Evolutionary conservation across 2,888 invertebrate genomes (phyloP).

Genomic region (Meganola albula): DNA sequence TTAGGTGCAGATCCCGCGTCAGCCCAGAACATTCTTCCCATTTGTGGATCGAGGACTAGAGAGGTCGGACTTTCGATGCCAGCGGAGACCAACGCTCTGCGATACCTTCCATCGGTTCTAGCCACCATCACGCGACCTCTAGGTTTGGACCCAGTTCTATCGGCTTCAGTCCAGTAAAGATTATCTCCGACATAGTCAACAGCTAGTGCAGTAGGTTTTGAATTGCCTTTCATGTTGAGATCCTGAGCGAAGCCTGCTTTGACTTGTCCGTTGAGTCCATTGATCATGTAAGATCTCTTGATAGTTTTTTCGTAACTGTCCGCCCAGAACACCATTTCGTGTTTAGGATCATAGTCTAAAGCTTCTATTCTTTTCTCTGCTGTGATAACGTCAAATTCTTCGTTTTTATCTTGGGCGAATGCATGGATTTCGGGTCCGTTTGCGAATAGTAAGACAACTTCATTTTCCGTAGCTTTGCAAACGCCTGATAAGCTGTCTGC

Average conservation of each 20-base stretch:
- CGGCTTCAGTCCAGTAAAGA: conserved; percentile 95
- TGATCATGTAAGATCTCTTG: conserved; percentile 93
- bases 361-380: conserved; percentile 94
- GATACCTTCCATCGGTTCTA: conserved; percentile 92
- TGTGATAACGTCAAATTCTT: conserved; percentile 86
- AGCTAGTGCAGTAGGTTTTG: conserved; percentile 92
- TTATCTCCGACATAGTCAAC: conserved; percentile 97
- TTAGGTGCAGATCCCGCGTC: conserved; percentile 94
- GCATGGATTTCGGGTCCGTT: conserved; percentile 93
- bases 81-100: conserved; percentile 86
- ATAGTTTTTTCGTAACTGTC: conserved; percentile 94
- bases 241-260: conserved; percentile 92
- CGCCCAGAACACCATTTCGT: conserved; percentile 96
- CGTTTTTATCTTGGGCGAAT: conserved; percentile 80
- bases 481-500: conserved; percentile 88
- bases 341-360: conserved; percentile 90
- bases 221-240: conserved; percentile 88
- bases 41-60: conserved; percentile 90
- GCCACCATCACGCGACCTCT: conserved; percentile 91
- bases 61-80: conserved; percentile 93
- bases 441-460: conserved; percentile 84
- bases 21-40: conserved; percentile 94
- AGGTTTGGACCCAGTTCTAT: conserved; percentile 84
- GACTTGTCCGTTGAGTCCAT: conserved; percentile 85
- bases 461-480: conserved; percentile 83